phyloP scores from a whole-genome alignment of 2,113 vertebrate species.

The Solenodon paradoxus region DNA sequence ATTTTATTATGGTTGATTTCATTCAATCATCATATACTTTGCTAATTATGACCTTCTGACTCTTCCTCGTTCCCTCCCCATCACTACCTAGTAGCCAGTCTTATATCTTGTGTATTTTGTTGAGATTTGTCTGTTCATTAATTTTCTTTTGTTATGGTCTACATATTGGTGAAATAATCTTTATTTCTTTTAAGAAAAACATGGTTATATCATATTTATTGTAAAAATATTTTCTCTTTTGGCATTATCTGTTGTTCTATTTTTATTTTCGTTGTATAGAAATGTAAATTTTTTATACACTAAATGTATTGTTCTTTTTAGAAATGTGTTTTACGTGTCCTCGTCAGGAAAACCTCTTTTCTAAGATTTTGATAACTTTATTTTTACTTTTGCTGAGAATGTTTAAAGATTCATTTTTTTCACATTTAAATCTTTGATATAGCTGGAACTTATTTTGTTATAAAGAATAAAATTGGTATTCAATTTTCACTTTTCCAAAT shows the following conservation, averaged over 20 bases:
- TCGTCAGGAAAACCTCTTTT: background rate
- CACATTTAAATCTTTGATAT: background rate
- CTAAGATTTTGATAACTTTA: background rate
- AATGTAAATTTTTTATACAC: background rate
- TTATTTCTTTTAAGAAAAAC: background rate
- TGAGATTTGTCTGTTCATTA: no score
- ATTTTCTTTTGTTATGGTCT: no score
- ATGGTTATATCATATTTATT: background rate
- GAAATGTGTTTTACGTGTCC: background rate
- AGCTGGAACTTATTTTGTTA: background rate
- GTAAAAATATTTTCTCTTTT: background rate
- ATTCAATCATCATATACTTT: background rate
- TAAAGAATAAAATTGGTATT: background rate
- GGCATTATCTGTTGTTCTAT: background rate
- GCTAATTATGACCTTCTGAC: background rate
- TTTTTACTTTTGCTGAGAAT: constrained; percentile 4
- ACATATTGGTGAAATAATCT: no score
- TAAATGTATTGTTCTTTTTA: background rate
- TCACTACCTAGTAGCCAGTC: no score
- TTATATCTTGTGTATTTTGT: no score
- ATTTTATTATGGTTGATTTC: background rate
- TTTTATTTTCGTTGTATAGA: background rate
- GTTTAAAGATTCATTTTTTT: background rate
- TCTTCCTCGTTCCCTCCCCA: no score
- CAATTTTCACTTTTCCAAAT: background rate